Evolutionary conservation across 1,140 invertebrate genomes (phyloP), one percentile per base, ranked within the genome.

Genomic region (Phymastichus coffea): DNA sequence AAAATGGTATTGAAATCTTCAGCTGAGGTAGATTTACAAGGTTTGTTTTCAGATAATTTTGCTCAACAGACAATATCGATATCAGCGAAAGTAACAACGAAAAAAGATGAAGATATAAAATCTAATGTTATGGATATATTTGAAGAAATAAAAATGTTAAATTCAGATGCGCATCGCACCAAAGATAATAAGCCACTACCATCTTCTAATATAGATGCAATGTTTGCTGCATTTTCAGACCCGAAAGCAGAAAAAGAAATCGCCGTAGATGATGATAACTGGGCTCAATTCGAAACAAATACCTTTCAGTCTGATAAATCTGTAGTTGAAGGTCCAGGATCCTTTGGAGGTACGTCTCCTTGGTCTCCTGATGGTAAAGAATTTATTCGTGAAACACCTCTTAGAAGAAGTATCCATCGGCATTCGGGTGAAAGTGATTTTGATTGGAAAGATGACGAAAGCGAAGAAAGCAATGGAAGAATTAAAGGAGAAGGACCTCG

Each of bases 311-410:
- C 69, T 8, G 71, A 78, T 59, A 78, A 71, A 73, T 77, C 70
- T 60, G 75, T 55, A 48, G 76, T 62, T 63, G 79, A 75, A 61
- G 76, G 62, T 56, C 75, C 71, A 66, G 73, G 73, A 73, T 80
- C 73, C 4, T 75, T 80, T 67, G 83, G 84, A 38, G 84, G 80
- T 41, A 82, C 84, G 6, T 89, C 87, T 2, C 87, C 87, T 0
- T 90, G 88, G 85, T 91, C 89, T 1, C 88, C 88, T 0, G 89
- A 91, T 73, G 87, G 87, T 2, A 87, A 88, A 53, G 87, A 90
- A 60, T 82, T 83, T 54, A 75, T 78, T 20, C 77, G 76, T 51
- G 79, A 79, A 48, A 70, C 73, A 0, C 69, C 76, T 61, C 74
- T 65, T 67, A 77, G 51, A 66, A 72, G 57, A 63, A 51, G 38